Percentiles rank a stretch among this genome's conserved stretches.
phyloP scores from a whole-genome alignment of 2,888 invertebrate genomes.

The Cerastoderma edule region DNA sequence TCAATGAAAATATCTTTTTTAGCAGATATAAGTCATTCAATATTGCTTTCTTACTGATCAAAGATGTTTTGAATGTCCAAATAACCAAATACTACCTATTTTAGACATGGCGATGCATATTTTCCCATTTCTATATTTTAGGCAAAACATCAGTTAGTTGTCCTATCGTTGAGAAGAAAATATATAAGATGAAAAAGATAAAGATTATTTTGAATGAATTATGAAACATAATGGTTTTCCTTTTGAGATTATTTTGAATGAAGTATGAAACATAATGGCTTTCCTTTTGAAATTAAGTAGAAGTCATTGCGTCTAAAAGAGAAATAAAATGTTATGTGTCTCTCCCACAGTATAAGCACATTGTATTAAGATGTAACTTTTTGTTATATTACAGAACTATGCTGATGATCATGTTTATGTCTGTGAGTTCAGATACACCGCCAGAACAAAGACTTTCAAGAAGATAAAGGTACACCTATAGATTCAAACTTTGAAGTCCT shows the following conservation, averaged over 20 bases:
- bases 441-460: constrained; percentile 93
- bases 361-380: not conserved
- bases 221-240: not conserved
- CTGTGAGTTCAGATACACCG: constrained; percentile 97
- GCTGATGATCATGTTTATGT: constrained; percentile 97
- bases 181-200: too few species aligned
- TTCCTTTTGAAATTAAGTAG: not conserved
- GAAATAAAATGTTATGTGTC: not conserved
- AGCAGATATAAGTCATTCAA: too few species aligned
- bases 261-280: not conserved
- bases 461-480: constrained; percentile 89
- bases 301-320: not conserved
- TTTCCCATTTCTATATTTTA: too few species aligned
- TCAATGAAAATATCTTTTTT: too few species aligned
- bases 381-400: constrained; percentile 86
- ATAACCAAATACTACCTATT: too few species aligned
- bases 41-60: too few species aligned
- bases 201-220: too few species aligned
- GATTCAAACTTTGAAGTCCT: too few species aligned
- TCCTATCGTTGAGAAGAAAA: too few species aligned
- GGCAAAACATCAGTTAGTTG: too few species aligned
- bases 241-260: not conserved
- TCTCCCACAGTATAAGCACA: not conserved
- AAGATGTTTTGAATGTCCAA: too few species aligned
- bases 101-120: too few species aligned